Percentiles rank a stretch among this genome's conserved stretches.
Conservation (phyloP, 2,888 invertebrate genomes). For the Leptinotarsa juncta region DNA sequence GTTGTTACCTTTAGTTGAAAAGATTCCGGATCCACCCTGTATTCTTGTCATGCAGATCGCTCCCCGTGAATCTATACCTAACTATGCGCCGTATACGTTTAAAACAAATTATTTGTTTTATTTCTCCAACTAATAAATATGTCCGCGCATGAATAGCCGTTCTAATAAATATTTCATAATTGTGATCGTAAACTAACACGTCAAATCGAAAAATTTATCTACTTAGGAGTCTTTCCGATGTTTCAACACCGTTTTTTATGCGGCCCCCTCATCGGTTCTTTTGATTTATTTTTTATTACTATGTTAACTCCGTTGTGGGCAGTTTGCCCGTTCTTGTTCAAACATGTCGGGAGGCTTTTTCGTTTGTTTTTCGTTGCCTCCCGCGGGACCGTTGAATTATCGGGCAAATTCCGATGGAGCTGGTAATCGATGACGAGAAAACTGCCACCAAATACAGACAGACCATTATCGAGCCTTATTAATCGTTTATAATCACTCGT, state of each 20-base stretch:
- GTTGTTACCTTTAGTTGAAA: too few species aligned
- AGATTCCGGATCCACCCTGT: constrained; percentile 14
- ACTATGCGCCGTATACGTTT: constrained; percentile 53
- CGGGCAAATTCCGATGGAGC: not conserved
- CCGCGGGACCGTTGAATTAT: constrained; percentile 10
- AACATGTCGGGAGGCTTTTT: constrained; percentile 26
- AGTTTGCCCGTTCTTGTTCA: constrained; percentile 32
- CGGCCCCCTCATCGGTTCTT: constrained; percentile 38
- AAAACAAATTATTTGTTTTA: constrained; percentile 65
- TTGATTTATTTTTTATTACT: constrained; percentile 45
- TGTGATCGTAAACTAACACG: constrained; percentile 61
- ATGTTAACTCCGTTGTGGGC: constrained; percentile 31
- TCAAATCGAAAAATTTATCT: constrained; percentile 55
- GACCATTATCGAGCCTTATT: too few species aligned
- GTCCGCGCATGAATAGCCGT: constrained; percentile 61
- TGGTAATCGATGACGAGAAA: not conserved
- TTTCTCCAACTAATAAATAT: constrained; percentile 65
- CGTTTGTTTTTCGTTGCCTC: constrained; percentile 20
- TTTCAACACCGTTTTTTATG: constrained; percentile 50
- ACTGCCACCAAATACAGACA: not conserved
- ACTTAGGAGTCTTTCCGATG: constrained; percentile 50
- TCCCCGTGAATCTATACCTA: constrained; percentile 57
- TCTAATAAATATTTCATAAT: constrained; percentile 65
- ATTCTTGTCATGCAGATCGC: constrained; percentile 51
- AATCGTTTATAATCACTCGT: too few species aligned